These are phyloP conservation scores for Thalpophila matura DNA, from an alignment of 2,888 invertebrate species.

Conservation along the genomic window DNA sequence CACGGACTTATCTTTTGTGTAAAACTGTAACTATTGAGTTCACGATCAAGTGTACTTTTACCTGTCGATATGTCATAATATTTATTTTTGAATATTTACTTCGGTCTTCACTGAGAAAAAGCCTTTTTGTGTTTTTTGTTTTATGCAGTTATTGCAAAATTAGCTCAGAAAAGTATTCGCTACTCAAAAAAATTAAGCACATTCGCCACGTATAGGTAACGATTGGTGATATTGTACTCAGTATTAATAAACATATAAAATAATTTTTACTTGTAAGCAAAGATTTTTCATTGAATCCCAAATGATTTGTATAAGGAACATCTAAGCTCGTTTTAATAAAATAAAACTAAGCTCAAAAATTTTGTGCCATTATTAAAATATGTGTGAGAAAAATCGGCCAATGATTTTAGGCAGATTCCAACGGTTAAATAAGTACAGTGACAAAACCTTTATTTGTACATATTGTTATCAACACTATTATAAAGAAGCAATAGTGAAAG, in stretches of 20 bases:
- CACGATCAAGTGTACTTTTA: neutral
- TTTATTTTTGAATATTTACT: neutral
- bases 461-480: conserved; percentile 58
- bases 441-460: conserved; percentile 46
- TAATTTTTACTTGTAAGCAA: conserved; percentile 67
- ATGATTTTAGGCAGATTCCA: conserved; percentile 30
- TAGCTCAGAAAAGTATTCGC: conserved; percentile 65
- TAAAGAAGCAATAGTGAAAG: conserved; percentile 44
- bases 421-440: conserved; percentile 28
- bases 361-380: conserved; percentile 55
- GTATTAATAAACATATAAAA: conserved; percentile 79
- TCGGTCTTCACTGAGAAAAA: neutral
- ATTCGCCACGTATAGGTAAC: conserved; percentile 62
- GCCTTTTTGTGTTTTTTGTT: neutral
- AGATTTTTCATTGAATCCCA: conserved; percentile 40
- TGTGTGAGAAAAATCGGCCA: conserved; percentile 23
- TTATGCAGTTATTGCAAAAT: conserved; percentile 68
- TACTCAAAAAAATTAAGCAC: conserved; percentile 67
- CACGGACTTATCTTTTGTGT: too few species aligned
- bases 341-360: conserved; percentile 59
- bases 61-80: neutral
- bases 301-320: conserved; percentile 40
- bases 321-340: conserved; percentile 46
- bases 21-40: conserved; percentile 11
- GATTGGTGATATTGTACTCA: conserved; percentile 76